These are phyloP conservation scores for Daubentonia madagascariensis DNA, from an alignment of 2,113 vertebrate genomes.

Conservation along the genomic window DNA sequence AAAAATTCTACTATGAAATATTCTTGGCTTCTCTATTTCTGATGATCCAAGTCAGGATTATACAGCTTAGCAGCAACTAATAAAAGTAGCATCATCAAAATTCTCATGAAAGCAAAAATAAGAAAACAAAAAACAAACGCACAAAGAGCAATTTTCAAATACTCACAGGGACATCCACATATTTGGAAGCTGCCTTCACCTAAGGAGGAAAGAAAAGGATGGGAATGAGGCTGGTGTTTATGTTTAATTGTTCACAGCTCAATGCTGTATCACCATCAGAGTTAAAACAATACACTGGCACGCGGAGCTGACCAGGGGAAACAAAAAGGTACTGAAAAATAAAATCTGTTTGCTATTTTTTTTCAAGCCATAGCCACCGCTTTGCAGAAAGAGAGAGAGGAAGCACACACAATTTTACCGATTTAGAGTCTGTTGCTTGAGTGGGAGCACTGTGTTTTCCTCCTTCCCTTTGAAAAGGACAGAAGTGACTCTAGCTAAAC, in stretches of 20 bases:
- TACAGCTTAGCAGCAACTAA: background rate
- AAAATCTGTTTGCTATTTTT: constrained; percentile 47
- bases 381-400: background rate
- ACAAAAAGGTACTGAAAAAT: constrained; percentile 61
- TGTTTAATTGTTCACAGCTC: constrained; percentile 39
- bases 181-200: constrained; percentile 99
- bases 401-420: constrained; percentile 51
- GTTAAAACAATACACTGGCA: constrained; percentile 52
- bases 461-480: constrained; percentile 51
- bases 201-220: constrained; percentile 83
- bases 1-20: background rate
- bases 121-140: background rate
- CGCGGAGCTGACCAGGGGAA: constrained; percentile 56
- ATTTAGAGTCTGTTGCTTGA: constrained; percentile 58
- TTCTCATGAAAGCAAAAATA: constrained; percentile 56
- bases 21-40: background rate
- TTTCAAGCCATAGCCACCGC: constrained; percentile 37
- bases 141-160: constrained; percentile 68
- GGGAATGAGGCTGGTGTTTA: constrained; percentile 44
- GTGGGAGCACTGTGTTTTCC: constrained; percentile 56
- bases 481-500: constrained; percentile 41
- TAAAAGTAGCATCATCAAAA: constrained; percentile 28
- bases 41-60: background rate
- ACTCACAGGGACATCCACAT: constrained; percentile 99
- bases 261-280: background rate